These are phyloP conservation scores for Meleagris gallopavo DNA, from an alignment of 2,113 vertebrate genomes.

Conservation along the genomic window DNA sequence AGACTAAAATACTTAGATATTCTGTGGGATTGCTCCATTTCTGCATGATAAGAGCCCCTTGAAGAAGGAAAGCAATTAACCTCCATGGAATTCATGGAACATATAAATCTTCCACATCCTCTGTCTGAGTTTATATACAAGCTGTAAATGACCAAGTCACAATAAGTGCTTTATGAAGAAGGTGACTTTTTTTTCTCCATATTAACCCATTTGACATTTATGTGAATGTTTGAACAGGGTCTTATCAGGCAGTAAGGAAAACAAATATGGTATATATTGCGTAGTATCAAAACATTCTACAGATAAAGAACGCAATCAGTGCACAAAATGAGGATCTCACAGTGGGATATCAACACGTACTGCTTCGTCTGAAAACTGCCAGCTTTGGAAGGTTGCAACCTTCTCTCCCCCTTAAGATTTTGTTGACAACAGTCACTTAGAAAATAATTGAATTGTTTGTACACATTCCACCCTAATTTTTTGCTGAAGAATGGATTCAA, in stretches of 20 bases:
- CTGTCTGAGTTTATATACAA: background rate
- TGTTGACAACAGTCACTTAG: background rate
- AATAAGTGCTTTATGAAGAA: background rate
- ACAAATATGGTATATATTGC: fast-evolving
- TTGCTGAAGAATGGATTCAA: background rate
- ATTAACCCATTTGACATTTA: background rate
- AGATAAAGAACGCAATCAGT: background rate
- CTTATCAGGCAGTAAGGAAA: background rate
- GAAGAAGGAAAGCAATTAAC: slow-evolving; percentile 58
- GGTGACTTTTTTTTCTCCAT: background rate
- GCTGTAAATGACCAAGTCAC: slow-evolving; percentile 8
- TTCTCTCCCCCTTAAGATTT: background rate
- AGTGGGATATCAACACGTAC: background rate
- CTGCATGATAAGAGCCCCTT: slow-evolving; percentile 41
- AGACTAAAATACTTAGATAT: slow-evolving; percentile 1
- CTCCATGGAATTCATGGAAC: slow-evolving; percentile 21
- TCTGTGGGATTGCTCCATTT: slow-evolving; percentile 28
- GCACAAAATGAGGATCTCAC: background rate
- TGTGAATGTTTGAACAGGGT: background rate
- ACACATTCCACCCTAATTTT: background rate
- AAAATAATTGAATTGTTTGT: background rate
- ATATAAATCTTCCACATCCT: background rate
- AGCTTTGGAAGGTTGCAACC: background rate
- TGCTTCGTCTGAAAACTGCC: background rate
- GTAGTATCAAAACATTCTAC: background rate